A percentile compares a stretch with the other conserved stretches of the same genome.
Conservation (phyloP, 1,140 invertebrate species). For the Euwallacea similis region DNA sequence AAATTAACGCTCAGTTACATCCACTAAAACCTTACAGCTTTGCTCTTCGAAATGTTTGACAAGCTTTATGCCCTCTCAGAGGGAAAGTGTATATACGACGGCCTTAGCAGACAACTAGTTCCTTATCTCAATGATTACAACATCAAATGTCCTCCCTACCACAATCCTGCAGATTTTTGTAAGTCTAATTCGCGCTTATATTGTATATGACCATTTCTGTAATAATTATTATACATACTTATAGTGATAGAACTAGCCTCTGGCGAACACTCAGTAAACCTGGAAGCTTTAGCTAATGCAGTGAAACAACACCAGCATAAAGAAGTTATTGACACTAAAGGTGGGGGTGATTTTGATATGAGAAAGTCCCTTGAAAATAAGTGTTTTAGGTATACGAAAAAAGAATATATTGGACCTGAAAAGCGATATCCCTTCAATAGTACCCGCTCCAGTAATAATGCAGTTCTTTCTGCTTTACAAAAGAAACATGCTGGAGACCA, state of each 20-base stretch:
- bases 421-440: conserved; percentile 10
- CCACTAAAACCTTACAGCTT: conserved; percentile 60
- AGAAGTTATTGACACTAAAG: not conserved
- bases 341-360: no score
- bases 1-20: not conserved
- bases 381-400: no score
- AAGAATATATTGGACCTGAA: not conserved
- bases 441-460: conserved; percentile 55
- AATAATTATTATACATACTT: conserved; percentile 1
- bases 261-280: conserved; percentile 67
- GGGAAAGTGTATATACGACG: conserved; percentile 88
- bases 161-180: conserved; percentile 95
- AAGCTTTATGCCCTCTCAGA: conserved; percentile 86
- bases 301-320: conserved; percentile 30
- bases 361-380: no score
- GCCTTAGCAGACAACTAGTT: conserved; percentile 71
- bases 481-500: conserved; percentile 64
- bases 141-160: conserved; percentile 85
- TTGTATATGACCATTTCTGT: not conserved
- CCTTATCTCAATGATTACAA: conserved; percentile 80
- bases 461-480: conserved; percentile 63
- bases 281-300: conserved; percentile 59
- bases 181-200: conserved; percentile 51
- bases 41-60: conserved; percentile 96
- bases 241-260: conserved; percentile 78